Evolutionary conservation across 2,888 invertebrate species (phyloP).

Genomic region (Pterostichus niger): DNA sequence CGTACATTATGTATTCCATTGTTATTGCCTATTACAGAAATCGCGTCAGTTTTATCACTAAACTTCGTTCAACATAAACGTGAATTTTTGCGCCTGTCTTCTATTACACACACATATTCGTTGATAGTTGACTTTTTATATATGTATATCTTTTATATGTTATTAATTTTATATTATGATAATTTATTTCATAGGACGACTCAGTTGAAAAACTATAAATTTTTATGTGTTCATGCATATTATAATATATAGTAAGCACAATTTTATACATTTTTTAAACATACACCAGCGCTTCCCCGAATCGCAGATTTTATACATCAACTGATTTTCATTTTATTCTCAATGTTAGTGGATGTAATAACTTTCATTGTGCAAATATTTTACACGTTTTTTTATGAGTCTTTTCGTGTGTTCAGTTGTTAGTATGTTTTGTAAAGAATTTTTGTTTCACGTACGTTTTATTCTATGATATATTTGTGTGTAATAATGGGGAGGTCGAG

Average conservation of each 20-base stretch:
- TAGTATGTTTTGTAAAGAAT: constrained; percentile 22
- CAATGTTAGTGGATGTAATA: not conserved
- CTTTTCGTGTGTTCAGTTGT: constrained; percentile 10
- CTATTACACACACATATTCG: constrained; percentile 65
- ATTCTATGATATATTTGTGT: constrained; percentile 56
- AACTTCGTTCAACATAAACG: constrained; percentile 46
- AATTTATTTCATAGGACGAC: constrained; percentile 57
- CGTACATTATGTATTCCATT: constrained; percentile 61
- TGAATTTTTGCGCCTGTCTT: constrained; percentile 19
- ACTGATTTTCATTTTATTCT: constrained; percentile 5
- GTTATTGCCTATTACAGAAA: constrained; percentile 60
- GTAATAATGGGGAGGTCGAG: constrained; percentile 49
- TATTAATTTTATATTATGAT: constrained; percentile 60
- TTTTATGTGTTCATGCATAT: constrained; percentile 61
- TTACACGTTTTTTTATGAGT: constrained; percentile 32
- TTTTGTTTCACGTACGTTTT: constrained; percentile 31
- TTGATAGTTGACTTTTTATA: constrained; percentile 57
- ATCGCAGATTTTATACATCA: constrained; percentile 19
- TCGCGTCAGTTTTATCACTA: constrained; percentile 53
- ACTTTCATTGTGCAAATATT: constrained; percentile 36
- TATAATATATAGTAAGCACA: constrained; percentile 49
- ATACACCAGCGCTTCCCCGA: constrained; percentile 55
- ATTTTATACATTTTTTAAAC: constrained; percentile 62
- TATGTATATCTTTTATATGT: constrained; percentile 59
- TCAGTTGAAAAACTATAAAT: constrained; percentile 63